Evolutionary conservation across 2,888 invertebrate species (phyloP).

Genomic region (Neoitamus cyanurus): DNA sequence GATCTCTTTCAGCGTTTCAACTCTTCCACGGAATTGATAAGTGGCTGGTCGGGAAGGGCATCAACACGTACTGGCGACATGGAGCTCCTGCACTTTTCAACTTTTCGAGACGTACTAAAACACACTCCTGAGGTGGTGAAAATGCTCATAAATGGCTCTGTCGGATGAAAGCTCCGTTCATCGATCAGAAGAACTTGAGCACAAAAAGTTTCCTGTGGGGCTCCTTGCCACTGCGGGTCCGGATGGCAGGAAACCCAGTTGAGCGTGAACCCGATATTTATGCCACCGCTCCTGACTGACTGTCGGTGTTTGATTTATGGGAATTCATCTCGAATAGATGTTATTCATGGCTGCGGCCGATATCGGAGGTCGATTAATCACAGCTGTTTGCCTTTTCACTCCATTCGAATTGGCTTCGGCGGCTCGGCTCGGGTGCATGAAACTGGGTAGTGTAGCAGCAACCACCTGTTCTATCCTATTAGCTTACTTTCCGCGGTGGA

Average conservation of each 20-base stretch:
- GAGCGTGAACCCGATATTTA: conserved; percentile 42
- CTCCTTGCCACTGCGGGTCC: neutral
- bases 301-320: conserved; percentile 43
- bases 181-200: conserved; percentile 23
- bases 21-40: neutral
- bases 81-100: neutral
- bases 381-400: conserved; percentile 45
- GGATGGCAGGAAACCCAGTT: conserved; percentile 5
- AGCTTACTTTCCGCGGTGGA: neutral
- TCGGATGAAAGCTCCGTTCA: neutral
- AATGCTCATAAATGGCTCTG: neutral
- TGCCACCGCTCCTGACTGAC: conserved; percentile 37
- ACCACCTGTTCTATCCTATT: conserved; percentile 44
- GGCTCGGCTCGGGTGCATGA: too few species aligned
- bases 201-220: neutral
- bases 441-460: conserved; percentile 11
- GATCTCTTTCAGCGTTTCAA: neutral
- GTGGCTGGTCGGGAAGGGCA: neutral
- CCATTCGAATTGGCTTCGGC: conserved; percentile 33
- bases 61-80: neutral
- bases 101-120: neutral
- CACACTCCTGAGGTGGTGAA: conserved; percentile 22
- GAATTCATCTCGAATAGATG: conserved; percentile 39
- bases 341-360: conserved; percentile 37
- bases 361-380: conserved; percentile 41